Conservation (phyloP, 2,888 invertebrate genomes). For the Apodemia zela region DNA sequence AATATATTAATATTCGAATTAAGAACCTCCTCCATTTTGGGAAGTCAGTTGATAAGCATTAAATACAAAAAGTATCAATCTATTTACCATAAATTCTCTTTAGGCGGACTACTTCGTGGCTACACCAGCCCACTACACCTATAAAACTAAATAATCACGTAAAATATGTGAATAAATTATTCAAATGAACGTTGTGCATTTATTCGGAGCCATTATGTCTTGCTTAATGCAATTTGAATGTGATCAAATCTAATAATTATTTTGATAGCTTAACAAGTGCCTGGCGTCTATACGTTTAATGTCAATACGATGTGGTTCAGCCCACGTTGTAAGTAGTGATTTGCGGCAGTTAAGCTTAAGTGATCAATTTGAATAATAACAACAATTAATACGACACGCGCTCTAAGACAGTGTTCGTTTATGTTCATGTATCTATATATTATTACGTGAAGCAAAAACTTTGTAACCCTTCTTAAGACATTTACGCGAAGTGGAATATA, state of each 20-base stretch:
- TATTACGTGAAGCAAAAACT: too few relatives aligned
- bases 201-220: constrained; percentile 13
- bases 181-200: constrained; percentile 10
- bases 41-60: too few relatives aligned
- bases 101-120: constrained; percentile 1
- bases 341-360: constrained; percentile 52
- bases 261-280: constrained; percentile 21
- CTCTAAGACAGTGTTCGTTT: background rate
- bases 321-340: constrained; percentile 41
- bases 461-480: too few relatives aligned
- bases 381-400: constrained; percentile 46
- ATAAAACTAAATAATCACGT: constrained; percentile 12
- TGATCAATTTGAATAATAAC: constrained; percentile 63
- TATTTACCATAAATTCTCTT: background rate
- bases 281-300: constrained; percentile 17
- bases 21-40: too few relatives aligned
- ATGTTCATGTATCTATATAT: background rate
- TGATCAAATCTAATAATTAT: constrained; percentile 16
- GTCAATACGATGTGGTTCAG: constrained; percentile 31
- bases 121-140: background rate
- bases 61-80: background rate
- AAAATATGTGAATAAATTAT: constrained; percentile 13
- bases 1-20: too few relatives aligned
- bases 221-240: constrained; percentile 11
- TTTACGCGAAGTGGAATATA: too few relatives aligned